Evolutionary conservation across 1,140 invertebrate genomes (phyloP).

Genomic region (Drosophila ananassae): DNA sequence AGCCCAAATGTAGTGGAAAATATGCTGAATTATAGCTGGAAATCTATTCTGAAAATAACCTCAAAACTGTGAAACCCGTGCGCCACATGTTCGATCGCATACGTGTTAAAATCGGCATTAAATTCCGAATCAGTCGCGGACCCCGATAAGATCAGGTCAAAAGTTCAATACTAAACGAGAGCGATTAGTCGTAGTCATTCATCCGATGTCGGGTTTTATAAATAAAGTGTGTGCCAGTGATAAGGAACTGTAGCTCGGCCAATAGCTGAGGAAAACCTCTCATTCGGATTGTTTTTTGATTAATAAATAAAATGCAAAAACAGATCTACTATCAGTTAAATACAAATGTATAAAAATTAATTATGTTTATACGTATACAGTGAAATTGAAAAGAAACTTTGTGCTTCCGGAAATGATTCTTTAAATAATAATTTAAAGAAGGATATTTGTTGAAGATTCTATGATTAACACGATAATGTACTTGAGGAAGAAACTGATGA

Average conservation of each 20-base stretch:
- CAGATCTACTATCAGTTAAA: slow-evolving; percentile 1
- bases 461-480: not conserved
- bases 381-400: not conserved
- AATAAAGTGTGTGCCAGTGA: slow-evolving; percentile 50
- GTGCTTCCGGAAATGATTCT: not conserved
- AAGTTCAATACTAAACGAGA: slow-evolving; percentile 53
- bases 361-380: not conserved
- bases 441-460: not conserved
- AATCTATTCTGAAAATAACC: slow-evolving; percentile 50
- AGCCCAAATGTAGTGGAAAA: slow-evolving; percentile 6
- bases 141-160: slow-evolving; percentile 64
- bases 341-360: not conserved
- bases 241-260: slow-evolving; percentile 23
- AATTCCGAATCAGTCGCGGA: slow-evolving; percentile 18
- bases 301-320: not conserved
- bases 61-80: slow-evolving; percentile 40
- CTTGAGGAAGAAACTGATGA: not conserved
- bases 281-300: not conserved
- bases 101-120: slow-evolving; percentile 25
- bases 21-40: not conserved
- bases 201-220: slow-evolving; percentile 35
- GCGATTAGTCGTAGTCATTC: slow-evolving; percentile 29
- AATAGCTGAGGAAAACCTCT: not conserved
- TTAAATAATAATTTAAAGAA: not conserved
- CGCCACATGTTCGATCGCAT: slow-evolving; percentile 43